Conservation (phyloP, 2,113 vertebrate genomes). For the Megaptera novaeangliae region DNA sequence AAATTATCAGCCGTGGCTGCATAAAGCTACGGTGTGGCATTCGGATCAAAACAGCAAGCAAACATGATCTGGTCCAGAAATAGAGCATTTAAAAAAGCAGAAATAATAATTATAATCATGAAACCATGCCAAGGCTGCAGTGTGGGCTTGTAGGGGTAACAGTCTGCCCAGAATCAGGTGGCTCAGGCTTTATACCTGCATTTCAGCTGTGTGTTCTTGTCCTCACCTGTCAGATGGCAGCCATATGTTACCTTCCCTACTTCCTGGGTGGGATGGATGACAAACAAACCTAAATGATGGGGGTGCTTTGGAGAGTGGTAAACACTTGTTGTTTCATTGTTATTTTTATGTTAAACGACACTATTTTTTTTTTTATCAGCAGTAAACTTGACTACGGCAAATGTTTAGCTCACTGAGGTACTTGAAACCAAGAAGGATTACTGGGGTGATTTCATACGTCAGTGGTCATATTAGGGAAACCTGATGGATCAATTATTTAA, state of each 20-base stretch:
- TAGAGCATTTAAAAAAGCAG: slow-evolving; percentile 15
- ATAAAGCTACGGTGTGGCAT: background rate
- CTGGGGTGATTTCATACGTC: background rate
- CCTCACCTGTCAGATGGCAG: background rate
- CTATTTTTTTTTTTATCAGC: too few species aligned
- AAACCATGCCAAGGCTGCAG: background rate
- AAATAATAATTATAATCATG: slow-evolving; percentile 15
- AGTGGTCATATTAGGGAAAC: background rate
- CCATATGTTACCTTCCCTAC: background rate
- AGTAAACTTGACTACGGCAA: background rate
- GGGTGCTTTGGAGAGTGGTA: background rate
- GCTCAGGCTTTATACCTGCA: background rate
- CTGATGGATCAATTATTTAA: background rate
- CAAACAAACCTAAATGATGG: background rate
- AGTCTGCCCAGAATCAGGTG: background rate
- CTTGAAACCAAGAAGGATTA: background rate
- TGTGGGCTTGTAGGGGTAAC: background rate
- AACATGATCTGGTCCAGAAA: slow-evolving; percentile 47
- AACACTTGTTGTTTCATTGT: background rate
- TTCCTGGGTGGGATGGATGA: background rate
- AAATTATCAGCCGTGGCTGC: slow-evolving; percentile 32
- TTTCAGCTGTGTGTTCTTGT: background rate
- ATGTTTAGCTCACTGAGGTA: background rate
- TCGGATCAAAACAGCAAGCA: slow-evolving; percentile 36
- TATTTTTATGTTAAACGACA: background rate